These are phyloP conservation scores for Podargus strigoides DNA, from an alignment of 2,797 vertebrate species.

Conservation along the genomic window DNA sequence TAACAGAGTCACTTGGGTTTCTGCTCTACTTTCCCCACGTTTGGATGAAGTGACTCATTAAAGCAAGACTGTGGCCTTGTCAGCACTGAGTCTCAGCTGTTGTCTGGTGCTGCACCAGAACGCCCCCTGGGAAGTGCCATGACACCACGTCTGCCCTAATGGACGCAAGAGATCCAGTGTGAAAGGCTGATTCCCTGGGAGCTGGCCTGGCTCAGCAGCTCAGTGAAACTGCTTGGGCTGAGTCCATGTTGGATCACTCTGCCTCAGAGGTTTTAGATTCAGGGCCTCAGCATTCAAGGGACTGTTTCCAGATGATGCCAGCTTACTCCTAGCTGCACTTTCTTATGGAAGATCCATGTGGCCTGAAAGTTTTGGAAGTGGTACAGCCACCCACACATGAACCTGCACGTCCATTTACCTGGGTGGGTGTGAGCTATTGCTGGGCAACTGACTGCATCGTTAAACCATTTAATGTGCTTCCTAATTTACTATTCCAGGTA, in stretches of 20 bases:
- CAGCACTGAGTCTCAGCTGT: background rate
- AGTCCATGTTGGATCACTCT: background rate
- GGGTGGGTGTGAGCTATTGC: background rate
- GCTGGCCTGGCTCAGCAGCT: background rate
- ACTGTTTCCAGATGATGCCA: background rate
- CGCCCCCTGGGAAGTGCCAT: background rate
- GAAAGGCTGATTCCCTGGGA: background rate
- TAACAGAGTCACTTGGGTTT: background rate
- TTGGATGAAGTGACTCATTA: background rate
- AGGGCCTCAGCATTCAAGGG: background rate
- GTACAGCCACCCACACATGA: background rate
- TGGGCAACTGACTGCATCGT: background rate
- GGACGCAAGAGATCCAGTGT: background rate
- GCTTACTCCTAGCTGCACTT: background rate
- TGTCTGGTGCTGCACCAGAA: background rate
- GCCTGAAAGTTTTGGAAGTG: background rate
- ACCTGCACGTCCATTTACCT: background rate
- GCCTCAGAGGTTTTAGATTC: background rate
- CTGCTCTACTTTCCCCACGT: background rate
- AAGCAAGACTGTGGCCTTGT: background rate
- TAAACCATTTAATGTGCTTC: background rate
- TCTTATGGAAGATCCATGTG: background rate
- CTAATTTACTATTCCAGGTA: background rate
- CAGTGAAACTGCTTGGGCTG: background rate
- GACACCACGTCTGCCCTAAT: background rate